These are phyloP conservation scores for Halisarca cf. caerulea DNA, from an alignment of 37 sponge, comb jelly and placozoan genomes.

Conservation along the genomic window DNA sequence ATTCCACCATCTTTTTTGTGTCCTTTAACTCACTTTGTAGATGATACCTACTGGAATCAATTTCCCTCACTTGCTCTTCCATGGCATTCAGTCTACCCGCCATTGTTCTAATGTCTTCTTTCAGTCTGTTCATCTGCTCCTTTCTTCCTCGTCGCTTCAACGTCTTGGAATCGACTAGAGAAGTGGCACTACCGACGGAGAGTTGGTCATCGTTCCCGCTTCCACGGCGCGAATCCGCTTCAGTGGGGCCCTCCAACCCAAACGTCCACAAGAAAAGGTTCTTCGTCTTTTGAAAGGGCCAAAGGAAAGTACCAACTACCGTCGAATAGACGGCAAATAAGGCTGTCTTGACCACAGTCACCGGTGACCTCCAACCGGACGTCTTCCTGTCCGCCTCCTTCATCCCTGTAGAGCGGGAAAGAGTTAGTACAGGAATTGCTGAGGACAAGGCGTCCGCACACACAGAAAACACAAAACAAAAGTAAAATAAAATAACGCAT, in stretches of 20 bases:
- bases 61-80: not conserved
- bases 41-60: not conserved
- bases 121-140: slow-evolving; percentile 1
- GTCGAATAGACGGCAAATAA: not conserved
- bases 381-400: too few relatives aligned
- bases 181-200: not conserved
- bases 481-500: too few relatives aligned
- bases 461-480: too few relatives aligned
- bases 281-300: not conserved
- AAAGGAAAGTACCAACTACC: not conserved
- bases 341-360: not conserved
- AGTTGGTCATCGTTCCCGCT: not conserved
- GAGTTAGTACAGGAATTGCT: too few relatives aligned
- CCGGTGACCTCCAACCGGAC: too few relatives aligned
- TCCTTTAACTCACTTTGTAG: not conserved
- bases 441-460: too few relatives aligned
- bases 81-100: not conserved
- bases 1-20: not conserved
- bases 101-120: not conserved
- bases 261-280: not conserved
- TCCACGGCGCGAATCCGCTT: not conserved
- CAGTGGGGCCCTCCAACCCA: not conserved
- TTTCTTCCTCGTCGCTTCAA: not conserved
- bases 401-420: too few relatives aligned
- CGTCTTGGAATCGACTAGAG: not conserved